These are phyloP conservation scores for Ctenopoma kingsleyae DNA, from an alignment of 2,797 vertebrate species.

Conservation along the genomic window DNA sequence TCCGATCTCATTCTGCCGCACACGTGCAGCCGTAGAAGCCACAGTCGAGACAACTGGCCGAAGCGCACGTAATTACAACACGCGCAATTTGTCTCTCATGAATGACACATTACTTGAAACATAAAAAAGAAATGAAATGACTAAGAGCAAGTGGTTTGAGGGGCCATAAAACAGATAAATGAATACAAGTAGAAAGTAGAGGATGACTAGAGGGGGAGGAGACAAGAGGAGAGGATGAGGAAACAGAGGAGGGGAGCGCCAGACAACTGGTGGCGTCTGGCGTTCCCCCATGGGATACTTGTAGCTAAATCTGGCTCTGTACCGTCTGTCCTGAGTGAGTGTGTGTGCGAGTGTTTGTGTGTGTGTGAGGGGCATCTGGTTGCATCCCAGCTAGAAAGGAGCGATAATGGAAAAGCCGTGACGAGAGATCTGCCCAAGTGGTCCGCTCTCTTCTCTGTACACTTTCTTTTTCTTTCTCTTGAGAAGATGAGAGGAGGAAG, in stretches of 20 bases:
- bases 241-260: constrained; percentile 65
- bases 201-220: constrained; percentile 22
- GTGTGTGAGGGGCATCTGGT: constrained; percentile 78
- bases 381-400: constrained; percentile 81
- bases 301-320: constrained; percentile 81
- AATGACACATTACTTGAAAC: constrained; percentile 2
- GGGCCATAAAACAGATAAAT: background rate
- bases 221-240: constrained; percentile 42
- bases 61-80: constrained; percentile 6
- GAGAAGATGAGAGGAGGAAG: background rate
- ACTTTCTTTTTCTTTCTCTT: constrained; percentile 28
- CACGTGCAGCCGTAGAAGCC: constrained; percentile 16
- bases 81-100: background rate
- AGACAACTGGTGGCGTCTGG: constrained; percentile 79
- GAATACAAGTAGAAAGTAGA: background rate
- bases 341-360: constrained; percentile 40
- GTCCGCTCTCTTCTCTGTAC: constrained; percentile 57
- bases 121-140: constrained; percentile 2
- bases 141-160: background rate
- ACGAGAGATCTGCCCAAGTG: constrained; percentile 77
- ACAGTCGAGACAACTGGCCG: constrained; percentile 11
- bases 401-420: constrained; percentile 88
- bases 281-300: constrained; percentile 76
- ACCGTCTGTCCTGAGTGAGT: constrained; percentile 71
- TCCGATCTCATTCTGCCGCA: constrained; percentile 46